A percentile compares a stretch with the other conserved stretches of the same genome.
Evolutionary conservation across 2,113 vertebrate species (phyloP).

Genomic region (Hippocampus guttulatus): DNA sequence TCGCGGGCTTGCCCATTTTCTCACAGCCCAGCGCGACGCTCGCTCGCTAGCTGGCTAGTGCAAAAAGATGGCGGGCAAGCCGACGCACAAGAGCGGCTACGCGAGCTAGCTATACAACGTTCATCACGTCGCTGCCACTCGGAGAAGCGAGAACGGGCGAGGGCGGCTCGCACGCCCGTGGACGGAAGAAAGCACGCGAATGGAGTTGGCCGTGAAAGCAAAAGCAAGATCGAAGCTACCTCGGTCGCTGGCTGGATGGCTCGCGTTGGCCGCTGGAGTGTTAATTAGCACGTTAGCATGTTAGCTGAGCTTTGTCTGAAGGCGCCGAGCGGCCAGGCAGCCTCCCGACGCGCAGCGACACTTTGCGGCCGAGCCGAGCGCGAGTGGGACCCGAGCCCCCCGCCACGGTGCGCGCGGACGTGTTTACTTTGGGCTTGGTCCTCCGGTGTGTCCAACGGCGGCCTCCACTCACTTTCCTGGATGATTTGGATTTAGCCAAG

Average conservation of each 20-base stretch:
- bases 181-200: background rate
- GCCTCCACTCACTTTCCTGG: conserved; percentile 75
- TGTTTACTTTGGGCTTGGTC: conserved; percentile 78
- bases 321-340: conserved; percentile 75
- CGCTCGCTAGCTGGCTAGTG: conserved; percentile 59
- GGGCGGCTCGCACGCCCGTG: background rate
- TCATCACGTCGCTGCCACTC: background rate
- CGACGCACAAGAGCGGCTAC: conserved; percentile 50
- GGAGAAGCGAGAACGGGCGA: background rate
- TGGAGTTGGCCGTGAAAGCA: background rate
- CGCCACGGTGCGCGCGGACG: conserved; percentile 38
- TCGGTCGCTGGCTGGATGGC: conserved; percentile 5
- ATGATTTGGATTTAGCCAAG: conserved; percentile 85
- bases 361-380: conserved; percentile 12
- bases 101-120: conserved; percentile 30
- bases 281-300: conserved; percentile 47
- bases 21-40: conserved; percentile 33
- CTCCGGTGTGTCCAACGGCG: conserved; percentile 79
- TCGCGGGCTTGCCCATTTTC: background rate
- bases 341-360: conserved; percentile 4
- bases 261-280: conserved; percentile 35
- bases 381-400: conserved; percentile 45
- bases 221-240: background rate
- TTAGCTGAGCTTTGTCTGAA: conserved; percentile 77
- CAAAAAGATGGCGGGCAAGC: conserved; percentile 92